phyloP scores from a whole-genome alignment of 2,888 invertebrate genomes.

The Rhaphigaster nebulosa region DNA sequence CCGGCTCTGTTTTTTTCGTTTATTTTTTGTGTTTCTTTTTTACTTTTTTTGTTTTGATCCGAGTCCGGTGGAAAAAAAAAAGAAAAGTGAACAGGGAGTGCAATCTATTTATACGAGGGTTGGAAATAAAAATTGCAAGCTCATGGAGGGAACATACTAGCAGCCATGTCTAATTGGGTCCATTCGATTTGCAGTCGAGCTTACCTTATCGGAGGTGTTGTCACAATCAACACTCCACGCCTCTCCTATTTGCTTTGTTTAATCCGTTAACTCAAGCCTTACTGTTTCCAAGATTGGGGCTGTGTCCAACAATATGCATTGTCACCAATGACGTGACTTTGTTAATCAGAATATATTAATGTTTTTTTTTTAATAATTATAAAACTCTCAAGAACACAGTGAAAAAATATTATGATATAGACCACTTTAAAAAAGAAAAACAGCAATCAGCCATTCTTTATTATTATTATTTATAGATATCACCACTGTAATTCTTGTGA shows the following conservation, averaged over 20 bases:
- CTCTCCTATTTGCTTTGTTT: conserved; percentile 37
- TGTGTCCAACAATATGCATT: background rate
- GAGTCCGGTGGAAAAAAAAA: conserved; percentile 9
- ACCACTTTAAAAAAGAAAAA: too few species aligned
- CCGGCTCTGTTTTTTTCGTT: conserved; percentile 47
- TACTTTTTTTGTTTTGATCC: conserved; percentile 32
- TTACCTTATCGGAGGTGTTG: conserved; percentile 24
- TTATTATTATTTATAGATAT: too few species aligned
- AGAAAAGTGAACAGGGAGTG: conserved; percentile 12
- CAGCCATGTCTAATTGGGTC: conserved; percentile 27
- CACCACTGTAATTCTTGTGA: too few species aligned
- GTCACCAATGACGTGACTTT: background rate
- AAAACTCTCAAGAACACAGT: too few species aligned
- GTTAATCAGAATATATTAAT: background rate
- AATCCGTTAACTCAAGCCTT: conserved; percentile 36
- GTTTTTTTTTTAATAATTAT: too few species aligned
- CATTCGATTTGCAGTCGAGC: conserved; percentile 8
- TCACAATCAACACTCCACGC: conserved; percentile 19
- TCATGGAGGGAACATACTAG: conserved; percentile 18
- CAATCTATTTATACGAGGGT: conserved; percentile 46
- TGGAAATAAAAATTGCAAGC: conserved; percentile 40
- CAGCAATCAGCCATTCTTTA: too few species aligned
- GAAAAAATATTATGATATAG: too few species aligned
- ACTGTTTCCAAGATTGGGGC: conserved; percentile 21
- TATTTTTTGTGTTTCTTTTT: conserved; percentile 50